Base-by-base conservation (phyloP, 2,888 invertebrate genomes). In the Campopleginae sp. region DNA sequence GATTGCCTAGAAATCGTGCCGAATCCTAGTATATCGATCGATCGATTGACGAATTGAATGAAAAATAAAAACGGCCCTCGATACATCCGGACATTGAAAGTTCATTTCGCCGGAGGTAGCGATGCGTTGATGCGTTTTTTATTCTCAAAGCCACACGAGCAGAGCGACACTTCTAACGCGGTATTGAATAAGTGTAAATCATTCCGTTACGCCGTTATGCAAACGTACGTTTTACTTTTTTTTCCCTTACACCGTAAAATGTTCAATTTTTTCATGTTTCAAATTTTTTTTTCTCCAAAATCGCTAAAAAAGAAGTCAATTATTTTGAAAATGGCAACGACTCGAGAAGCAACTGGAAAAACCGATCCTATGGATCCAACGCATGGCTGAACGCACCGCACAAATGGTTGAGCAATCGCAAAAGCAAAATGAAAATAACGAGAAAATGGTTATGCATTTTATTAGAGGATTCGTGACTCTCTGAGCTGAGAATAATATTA, bases 1-100 rank as follows among this genome's bases (percentile, higher is more conserved):
- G 65, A 78, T 83, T 82, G 74, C 63, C 82, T 66, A 74, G 78
- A 86, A 86, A 86, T 83, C 86, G 74, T 78, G 80, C 82, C 82
- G 74, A 86, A 80, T 83, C 75, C 46, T 48, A 74, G 70, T 19
- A 61, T 61, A 65, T 61, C 61, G 31, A 54, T 68, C 58, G 68
- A 68, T 61, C 46, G 74, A 77, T 61, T 65, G 70, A 68, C 42
- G 19, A 80, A 74, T 33, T 61, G 70, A 68, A n/a, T 14, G 31
- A 70, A 68, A 63, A 51, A 33, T 17, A 58, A 31, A 48, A 65
- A 82, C 12, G 58, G 70, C 51, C 17, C 4, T 51, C 79, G 42
- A 77, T 58, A 27, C 27, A 65, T 61, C 54, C 79, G 76, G 48
- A 63, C 46, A 80, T 71, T 58, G 82, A 85, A 77, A 77, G 72